Percentiles rank a stretch among this genome's conserved stretches.
Evolutionary conservation across 2,888 invertebrate genomes (phyloP).

Genomic region (Cordylochernes scorpioides): DNA sequence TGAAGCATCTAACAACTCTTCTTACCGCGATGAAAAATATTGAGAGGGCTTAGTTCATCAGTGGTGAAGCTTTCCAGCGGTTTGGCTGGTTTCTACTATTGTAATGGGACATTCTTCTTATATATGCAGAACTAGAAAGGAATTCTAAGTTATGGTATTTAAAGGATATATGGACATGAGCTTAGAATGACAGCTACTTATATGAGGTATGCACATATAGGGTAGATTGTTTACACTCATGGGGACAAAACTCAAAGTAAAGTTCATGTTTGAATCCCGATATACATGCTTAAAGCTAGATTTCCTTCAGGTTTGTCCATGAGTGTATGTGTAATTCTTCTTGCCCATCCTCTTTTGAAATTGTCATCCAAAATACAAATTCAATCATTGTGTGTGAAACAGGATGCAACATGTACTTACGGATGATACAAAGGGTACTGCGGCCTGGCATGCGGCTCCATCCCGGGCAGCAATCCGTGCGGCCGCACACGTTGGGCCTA

Average conservation of each 20-base stretch:
- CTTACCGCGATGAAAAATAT: too few relatives aligned
- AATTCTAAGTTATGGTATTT: neutral
- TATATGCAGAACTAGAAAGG: too few relatives aligned
- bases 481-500: conserved; percentile 55
- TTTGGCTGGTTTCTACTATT: too few relatives aligned
- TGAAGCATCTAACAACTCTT: too few relatives aligned
- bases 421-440: conserved; percentile 42
- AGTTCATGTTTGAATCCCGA: neutral
- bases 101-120: too few relatives aligned
- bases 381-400: neutral
- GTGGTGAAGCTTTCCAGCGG: too few relatives aligned
- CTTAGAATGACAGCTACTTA: neutral
- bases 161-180: neutral
- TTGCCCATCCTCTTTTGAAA: too few relatives aligned
- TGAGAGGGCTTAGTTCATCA: too few relatives aligned
- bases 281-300: neutral
- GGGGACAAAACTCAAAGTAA: conserved; percentile 1
- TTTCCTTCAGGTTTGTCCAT: neutral
- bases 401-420: conserved; percentile 32
- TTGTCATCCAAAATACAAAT: neutral
- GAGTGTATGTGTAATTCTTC: neutral
- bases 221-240: neutral
- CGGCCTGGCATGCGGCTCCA: conserved; percentile 47
- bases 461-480: conserved; percentile 55
- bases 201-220: neutral